Evolutionary conservation across 1,140 invertebrate species (phyloP).

Genomic region (Scaptomyza graminum): DNA sequence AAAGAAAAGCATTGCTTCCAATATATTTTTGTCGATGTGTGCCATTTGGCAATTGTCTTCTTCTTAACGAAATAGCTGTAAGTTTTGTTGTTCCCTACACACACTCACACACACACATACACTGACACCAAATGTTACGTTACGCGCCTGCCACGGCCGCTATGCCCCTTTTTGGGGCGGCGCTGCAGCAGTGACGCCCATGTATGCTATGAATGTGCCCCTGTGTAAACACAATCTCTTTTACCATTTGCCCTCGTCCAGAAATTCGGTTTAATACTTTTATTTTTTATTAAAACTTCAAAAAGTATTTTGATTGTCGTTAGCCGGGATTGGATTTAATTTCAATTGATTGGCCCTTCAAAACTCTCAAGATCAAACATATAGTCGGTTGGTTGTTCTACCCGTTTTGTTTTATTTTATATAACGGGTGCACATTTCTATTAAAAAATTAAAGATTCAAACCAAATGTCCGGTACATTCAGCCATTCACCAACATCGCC

Average conservation of each 20-base stretch:
- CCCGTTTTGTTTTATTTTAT: too few species aligned
- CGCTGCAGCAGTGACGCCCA: conserved; percentile 21
- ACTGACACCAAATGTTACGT: conserved; percentile 11
- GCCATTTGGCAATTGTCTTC: background rate
- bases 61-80: background rate
- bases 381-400: too few species aligned
- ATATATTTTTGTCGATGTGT: background rate
- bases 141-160: conserved; percentile 17
- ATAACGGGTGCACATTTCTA: too few species aligned
- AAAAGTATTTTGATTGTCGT: too few species aligned
- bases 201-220: conserved; percentile 50
- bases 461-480: conserved; percentile 3
- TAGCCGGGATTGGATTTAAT: too few species aligned
- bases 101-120: background rate
- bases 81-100: background rate
- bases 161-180: conserved; percentile 6
- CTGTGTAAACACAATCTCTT: conserved; percentile 17
- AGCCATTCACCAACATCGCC: background rate
- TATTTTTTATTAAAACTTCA: too few species aligned
- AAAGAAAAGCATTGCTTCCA: conserved; percentile 23
- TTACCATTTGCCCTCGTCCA: too few species aligned
- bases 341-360: background rate
- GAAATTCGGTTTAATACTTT: too few species aligned
- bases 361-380: too few species aligned
- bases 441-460: background rate